Percentiles rank a stretch among this genome's conserved stretches.
These are phyloP conservation scores for Pogonus chalceus DNA, from an alignment of 1,140 invertebrate genomes.

Conservation along the genomic window DNA sequence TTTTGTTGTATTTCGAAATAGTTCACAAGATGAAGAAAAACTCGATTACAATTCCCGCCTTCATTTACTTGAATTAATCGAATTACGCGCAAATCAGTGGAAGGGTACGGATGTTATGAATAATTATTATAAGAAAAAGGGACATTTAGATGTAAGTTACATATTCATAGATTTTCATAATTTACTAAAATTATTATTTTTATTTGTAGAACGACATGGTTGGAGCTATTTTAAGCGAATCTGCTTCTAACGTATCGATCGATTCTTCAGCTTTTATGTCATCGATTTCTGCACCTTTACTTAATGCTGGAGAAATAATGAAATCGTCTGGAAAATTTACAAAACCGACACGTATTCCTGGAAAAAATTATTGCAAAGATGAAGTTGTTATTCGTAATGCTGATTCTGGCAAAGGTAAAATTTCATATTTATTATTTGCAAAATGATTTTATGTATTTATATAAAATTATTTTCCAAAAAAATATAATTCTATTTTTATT, in stretches of 20 bases:
- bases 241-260: conserved; percentile 21
- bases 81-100: conserved; percentile 79
- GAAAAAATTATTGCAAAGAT: conserved; percentile 86
- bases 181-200: background rate
- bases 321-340: conserved; percentile 79
- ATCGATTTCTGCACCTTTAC: conserved; percentile 43
- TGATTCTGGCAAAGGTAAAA: conserved; percentile 86
- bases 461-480: no score
- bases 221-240: conserved; percentile 24
- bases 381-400: conserved; percentile 88
- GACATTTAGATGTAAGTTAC: background rate
- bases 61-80: conserved; percentile 78
- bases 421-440: conserved; percentile 18
- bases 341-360: conserved; percentile 80
- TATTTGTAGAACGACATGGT: background rate
- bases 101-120: conserved; percentile 66
- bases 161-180: background rate
- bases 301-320: conserved; percentile 71
- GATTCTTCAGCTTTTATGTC: conserved; percentile 26
- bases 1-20: conserved; percentile 78
- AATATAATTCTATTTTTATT: no score
- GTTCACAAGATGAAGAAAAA: conserved; percentile 66
- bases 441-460: conserved; percentile 34
- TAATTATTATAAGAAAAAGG: conserved; percentile 72
- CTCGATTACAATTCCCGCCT: conserved; percentile 70